These are phyloP conservation scores for Seriola dumerili DNA, from an alignment of 2,113 vertebrate species.

Conservation along the genomic window DNA sequence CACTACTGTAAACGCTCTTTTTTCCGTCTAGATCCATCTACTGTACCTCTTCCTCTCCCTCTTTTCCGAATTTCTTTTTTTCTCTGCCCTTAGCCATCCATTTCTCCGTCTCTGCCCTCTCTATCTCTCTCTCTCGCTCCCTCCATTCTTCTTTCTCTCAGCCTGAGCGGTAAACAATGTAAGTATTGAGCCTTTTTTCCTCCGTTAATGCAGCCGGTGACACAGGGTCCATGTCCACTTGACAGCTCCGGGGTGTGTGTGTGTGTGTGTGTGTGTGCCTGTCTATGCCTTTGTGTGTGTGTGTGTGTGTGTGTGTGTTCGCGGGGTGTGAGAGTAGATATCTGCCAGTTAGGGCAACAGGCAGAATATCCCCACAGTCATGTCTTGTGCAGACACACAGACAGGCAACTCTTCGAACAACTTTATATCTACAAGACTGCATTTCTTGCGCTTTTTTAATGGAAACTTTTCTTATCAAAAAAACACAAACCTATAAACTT, in stretches of 20 bases:
- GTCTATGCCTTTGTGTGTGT: not conserved
- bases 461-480: too few species aligned
- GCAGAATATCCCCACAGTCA: not conserved
- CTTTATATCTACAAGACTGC: too few species aligned
- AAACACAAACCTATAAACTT: too few species aligned
- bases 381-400: too few species aligned
- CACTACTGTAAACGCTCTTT: constrained; percentile 71
- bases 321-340: not conserved
- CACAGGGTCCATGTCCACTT: constrained; percentile 38
- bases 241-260: constrained; percentile 22
- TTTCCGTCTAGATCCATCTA: constrained; percentile 65
- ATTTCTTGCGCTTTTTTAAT: too few species aligned
- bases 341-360: constrained; percentile 27
- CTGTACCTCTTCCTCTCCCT: constrained; percentile 39
- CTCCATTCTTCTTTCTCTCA: constrained; percentile 16
- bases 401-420: too few species aligned
- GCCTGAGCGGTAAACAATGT: constrained; percentile 24
- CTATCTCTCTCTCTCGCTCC: not conserved
- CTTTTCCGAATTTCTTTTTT: constrained; percentile 50
- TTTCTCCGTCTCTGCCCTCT: constrained; percentile 32
- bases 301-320: not conserved
- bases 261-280: not conserved
- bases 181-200: constrained; percentile 51
- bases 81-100: constrained; percentile 47
- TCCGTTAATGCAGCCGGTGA: constrained; percentile 47